These are phyloP conservation scores for Poecile montanus DNA, from an alignment of 2,797 vertebrate species.

Conservation along the genomic window DNA sequence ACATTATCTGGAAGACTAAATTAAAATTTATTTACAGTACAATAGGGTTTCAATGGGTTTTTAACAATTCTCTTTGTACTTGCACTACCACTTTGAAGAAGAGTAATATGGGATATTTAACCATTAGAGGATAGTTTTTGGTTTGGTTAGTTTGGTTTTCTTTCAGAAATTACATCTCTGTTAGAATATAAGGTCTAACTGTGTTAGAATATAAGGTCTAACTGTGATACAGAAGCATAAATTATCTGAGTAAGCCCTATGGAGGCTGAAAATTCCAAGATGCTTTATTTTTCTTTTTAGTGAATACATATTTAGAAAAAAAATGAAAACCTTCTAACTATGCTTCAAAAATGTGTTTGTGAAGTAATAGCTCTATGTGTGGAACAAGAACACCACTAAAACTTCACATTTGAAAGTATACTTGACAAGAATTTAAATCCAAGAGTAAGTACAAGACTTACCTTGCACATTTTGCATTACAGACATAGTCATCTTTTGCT, in stretches of 20 bases:
- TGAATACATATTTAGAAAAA: neutral
- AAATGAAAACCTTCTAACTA: neutral
- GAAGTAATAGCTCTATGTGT: neutral
- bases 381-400: neutral
- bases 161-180: neutral
- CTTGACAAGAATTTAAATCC: neutral
- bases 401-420: neutral
- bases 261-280: neutral
- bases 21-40: neutral
- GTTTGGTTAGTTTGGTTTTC: fast-evolving
- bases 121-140: neutral
- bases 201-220: neutral
- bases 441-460: neutral
- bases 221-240: neutral
- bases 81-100: neutral
- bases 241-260: neutral
- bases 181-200: neutral
- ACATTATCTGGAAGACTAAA: neutral
- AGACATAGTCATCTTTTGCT: neutral
- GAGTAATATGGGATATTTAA: neutral
- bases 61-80: neutral
- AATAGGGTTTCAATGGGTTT: neutral
- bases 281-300: neutral
- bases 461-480: neutral
- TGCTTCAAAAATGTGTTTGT: neutral